phyloP scores from a whole-genome alignment of 2,113 vertebrate species.

The Laterallus jamaicensis region DNA sequence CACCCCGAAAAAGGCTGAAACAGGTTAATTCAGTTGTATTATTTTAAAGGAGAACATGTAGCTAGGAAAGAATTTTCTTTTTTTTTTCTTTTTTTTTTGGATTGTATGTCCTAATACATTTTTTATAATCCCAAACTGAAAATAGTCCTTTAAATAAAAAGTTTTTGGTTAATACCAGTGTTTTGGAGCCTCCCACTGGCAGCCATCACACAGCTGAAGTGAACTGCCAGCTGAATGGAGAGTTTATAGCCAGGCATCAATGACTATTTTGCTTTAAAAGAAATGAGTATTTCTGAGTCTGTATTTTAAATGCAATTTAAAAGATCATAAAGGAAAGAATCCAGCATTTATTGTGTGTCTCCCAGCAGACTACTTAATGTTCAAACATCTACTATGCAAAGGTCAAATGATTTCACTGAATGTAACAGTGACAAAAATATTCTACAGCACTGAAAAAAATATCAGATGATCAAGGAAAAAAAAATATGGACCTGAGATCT shows the following conservation, averaged over 20 bases:
- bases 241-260: slow-evolving; percentile 18
- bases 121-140: not conserved
- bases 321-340: slow-evolving; percentile 46
- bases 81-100: not conserved
- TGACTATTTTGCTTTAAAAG: slow-evolving; percentile 23
- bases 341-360: slow-evolving; percentile 31
- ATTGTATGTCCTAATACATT: not conserved
- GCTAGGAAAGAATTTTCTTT: not conserved
- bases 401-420: slow-evolving; percentile 58
- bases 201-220: slow-evolving; percentile 62
- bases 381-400: slow-evolving; percentile 51
- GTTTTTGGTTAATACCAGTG: slow-evolving; percentile 61
- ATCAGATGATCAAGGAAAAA: slow-evolving; percentile 9
- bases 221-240: slow-evolving; percentile 17
- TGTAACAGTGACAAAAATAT: slow-evolving; percentile 28
- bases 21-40: not conserved
- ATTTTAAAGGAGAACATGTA: not conserved
- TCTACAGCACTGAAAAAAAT: slow-evolving; percentile 9
- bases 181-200: slow-evolving; percentile 72
- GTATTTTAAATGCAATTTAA: slow-evolving; percentile 46
- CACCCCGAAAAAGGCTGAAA: not conserved
- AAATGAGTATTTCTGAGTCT: slow-evolving; percentile 33
- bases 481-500: not conserved
- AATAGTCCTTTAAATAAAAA: slow-evolving; percentile 46
- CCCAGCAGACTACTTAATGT: slow-evolving; percentile 60